Percentiles rank a stretch among this genome's conserved stretches.
Evolutionary conservation across 2,113 vertebrate genomes (phyloP).

Genomic region (Elgaria multicarinata): DNA sequence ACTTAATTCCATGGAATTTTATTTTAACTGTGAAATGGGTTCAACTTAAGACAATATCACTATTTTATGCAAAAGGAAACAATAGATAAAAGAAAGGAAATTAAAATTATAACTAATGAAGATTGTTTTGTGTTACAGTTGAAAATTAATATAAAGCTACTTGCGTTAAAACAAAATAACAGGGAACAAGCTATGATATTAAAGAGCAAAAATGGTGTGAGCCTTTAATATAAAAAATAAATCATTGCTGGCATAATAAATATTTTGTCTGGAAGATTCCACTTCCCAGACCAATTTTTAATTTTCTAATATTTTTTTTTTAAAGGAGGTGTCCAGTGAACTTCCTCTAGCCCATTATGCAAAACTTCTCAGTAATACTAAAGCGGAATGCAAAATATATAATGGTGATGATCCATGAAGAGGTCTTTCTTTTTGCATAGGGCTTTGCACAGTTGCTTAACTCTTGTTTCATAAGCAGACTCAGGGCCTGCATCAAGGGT

Average conservation of each 20-base stretch:
- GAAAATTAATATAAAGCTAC: background rate
- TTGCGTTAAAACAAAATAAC: background rate
- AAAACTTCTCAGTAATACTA: background rate
- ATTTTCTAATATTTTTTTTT: background rate
- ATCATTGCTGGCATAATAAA: background rate
- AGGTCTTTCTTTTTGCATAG: background rate
- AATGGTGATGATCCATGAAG: background rate
- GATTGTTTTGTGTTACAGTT: background rate
- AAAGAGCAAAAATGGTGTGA: slow-evolving; percentile 22
- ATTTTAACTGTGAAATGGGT: slow-evolving; percentile 19
- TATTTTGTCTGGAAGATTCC: background rate
- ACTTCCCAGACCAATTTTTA: fast-evolving
- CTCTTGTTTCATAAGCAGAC: background rate
- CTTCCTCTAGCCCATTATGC: background rate
- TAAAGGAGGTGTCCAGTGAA: background rate
- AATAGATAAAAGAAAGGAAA: slow-evolving; percentile 3
- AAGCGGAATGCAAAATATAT: background rate
- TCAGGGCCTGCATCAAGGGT: too few relatives aligned
- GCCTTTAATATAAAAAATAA: slow-evolving; percentile 17
- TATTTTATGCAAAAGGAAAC: slow-evolving; percentile 7
- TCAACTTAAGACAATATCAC: slow-evolving; percentile 17
- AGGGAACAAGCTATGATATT: slow-evolving; percentile 6
- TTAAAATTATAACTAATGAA: background rate
- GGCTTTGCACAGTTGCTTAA: background rate
- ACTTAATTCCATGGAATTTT: background rate